Percentiles rank a stretch among this genome's conserved stretches.
Evolutionary conservation across 2,888 invertebrate genomes (phyloP).

Genomic region (Enchytraeus crypticus): DNA sequence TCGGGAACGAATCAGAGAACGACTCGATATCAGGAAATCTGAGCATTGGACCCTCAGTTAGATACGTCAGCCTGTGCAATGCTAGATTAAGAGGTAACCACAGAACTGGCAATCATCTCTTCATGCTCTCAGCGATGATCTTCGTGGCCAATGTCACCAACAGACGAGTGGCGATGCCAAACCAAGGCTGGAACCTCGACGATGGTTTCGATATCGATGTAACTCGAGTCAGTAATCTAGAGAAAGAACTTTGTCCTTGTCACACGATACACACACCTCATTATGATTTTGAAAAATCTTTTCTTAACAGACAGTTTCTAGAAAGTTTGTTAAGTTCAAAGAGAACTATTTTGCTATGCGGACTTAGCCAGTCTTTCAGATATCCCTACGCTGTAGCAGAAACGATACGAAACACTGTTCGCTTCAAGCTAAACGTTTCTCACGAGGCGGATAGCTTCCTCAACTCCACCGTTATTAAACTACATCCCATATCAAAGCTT

Average conservation of each 20-base stretch:
- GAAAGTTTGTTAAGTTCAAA: background rate
- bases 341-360: conserved; percentile 20
- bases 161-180: conserved; percentile 27
- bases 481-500: too few species aligned
- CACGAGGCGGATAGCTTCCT: background rate
- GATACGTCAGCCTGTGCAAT: conserved; percentile 4
- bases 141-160: conserved; percentile 30
- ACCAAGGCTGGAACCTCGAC: conserved; percentile 26
- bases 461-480: background rate
- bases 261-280: background rate
- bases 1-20: too few species aligned
- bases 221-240: background rate
- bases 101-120: conserved; percentile 36
- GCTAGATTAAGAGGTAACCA: conserved; percentile 1
- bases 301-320: background rate
- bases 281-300: conserved; percentile 11
- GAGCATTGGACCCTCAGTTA: too few species aligned
- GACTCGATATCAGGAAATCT: too few species aligned
- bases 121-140: conserved; percentile 32
- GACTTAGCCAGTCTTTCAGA: conserved; percentile 35
- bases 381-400: conserved; percentile 30
- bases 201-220: conserved; percentile 26
- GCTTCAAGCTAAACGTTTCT: conserved; percentile 19
- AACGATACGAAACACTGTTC: conserved; percentile 30
- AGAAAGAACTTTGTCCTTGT: conserved; percentile 3